Conservation (phyloP, 2,888 invertebrate species). For the Psococerastis gibbosa region DNA sequence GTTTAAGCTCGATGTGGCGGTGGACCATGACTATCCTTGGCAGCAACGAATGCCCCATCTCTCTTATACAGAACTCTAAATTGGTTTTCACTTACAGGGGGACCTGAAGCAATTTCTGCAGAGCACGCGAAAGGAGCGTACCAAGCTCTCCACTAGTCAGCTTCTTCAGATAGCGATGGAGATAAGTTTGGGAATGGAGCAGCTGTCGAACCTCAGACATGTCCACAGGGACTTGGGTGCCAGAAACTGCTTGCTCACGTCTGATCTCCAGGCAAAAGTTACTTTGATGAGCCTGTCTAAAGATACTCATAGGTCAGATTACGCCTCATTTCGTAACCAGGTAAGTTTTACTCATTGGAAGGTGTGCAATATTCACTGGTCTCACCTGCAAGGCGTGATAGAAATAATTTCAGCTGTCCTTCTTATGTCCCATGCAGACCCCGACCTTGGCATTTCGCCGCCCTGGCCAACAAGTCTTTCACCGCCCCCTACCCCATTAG, state of each 20-base stretch:
- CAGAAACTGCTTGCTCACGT: slow-evolving; percentile 75
- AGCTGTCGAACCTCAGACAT: slow-evolving; percentile 49
- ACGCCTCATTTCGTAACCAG: slow-evolving; percentile 66
- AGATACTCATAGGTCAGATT: slow-evolving; percentile 79
- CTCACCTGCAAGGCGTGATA: too few relatives aligned
- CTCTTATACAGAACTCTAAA: too few relatives aligned
- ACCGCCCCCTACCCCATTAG: too few relatives aligned
- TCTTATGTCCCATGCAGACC: too few relatives aligned
- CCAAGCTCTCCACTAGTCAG: slow-evolving; percentile 40
- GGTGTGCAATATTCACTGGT: too few relatives aligned
- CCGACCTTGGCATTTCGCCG: too few relatives aligned
- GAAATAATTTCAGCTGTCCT: too few relatives aligned
- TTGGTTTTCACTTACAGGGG: too few relatives aligned
- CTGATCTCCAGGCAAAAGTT: slow-evolving; percentile 63
- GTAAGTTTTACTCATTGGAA: slow-evolving; percentile 26
- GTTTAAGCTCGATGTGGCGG: too few relatives aligned
- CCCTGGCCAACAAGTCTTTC: too few relatives aligned
- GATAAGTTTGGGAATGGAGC: slow-evolving; percentile 64
- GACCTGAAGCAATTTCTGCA: slow-evolving; percentile 78
- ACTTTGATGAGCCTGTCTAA: slow-evolving; percentile 59
- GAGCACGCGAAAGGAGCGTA: slow-evolving; percentile 34
- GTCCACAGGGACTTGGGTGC: slow-evolving; percentile 87
- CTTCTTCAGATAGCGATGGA: slow-evolving; percentile 49
- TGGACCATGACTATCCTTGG: too few relatives aligned
- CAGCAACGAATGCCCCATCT: too few relatives aligned